phyloP scores from a whole-genome alignment of 1,140 invertebrate genomes.

The Cotesia chilonis region DNA sequence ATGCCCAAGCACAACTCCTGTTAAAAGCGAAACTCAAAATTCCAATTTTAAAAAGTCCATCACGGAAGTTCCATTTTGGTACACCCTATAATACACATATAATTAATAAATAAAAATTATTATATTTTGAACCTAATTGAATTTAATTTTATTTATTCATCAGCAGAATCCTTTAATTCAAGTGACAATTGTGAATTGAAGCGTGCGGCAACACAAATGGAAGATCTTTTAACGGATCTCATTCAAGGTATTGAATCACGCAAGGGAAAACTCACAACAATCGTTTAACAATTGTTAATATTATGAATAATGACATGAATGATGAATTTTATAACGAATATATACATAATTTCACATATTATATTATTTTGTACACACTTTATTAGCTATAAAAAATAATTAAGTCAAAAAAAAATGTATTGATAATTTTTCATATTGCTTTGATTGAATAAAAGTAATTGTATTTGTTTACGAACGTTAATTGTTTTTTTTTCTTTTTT shows the following conservation, averaged over 20 bases:
- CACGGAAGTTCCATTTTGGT: no score
- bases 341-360: not conserved
- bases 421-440: no score
- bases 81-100: no score
- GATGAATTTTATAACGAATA: not conserved
- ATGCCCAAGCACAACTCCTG: no score
- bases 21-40: no score
- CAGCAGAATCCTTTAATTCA: conserved; percentile 54
- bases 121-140: not conserved
- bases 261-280: conserved; percentile 59
- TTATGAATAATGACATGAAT: conserved; percentile 3
- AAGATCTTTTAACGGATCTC: conserved; percentile 58
- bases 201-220: conserved; percentile 60
- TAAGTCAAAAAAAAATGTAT: no score
- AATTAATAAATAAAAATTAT: conserved; percentile 4
- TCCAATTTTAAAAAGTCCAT: no score
- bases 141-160: not conserved
- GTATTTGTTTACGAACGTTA: no score
- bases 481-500: no score
- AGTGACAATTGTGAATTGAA: conserved; percentile 60
- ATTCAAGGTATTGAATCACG: conserved; percentile 62
- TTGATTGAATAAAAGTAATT: no score
- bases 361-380: not conserved
- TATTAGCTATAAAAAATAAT: no score
- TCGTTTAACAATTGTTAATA: conserved; percentile 46